Evolutionary conservation across 2,797 vertebrate genomes (phyloP).

Genomic region (Sylvilagus floridanus): DNA sequence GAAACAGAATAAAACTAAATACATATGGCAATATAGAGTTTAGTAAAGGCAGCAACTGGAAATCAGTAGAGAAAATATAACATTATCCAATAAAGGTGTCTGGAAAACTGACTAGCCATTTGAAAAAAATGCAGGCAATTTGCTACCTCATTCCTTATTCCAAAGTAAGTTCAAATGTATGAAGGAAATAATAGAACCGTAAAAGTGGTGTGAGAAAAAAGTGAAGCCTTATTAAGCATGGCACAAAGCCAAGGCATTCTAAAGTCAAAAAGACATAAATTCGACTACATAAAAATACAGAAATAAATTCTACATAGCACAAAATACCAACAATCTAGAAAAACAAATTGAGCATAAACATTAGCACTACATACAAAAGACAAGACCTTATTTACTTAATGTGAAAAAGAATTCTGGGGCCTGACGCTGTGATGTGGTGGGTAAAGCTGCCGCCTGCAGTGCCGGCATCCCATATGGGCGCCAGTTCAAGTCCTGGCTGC

Average conservation of each 20-base stretch:
- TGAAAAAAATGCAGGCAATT: background rate
- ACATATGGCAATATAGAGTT: conserved; percentile 22
- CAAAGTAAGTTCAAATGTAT: conserved; percentile 30
- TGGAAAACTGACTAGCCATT: background rate
- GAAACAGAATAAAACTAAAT: background rate
- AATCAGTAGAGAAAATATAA: conserved; percentile 39
- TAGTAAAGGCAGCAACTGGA: conserved; percentile 29
- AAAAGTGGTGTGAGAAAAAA: conserved; percentile 33
- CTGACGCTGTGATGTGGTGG: too few relatives aligned
- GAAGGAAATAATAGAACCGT: conserved; percentile 5
- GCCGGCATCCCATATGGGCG: too few relatives aligned
- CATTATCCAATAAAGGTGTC: background rate
- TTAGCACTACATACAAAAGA: background rate
- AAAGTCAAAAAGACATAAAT: conserved; percentile 12
- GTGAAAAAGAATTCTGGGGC: background rate
- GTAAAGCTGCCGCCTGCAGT: too few relatives aligned
- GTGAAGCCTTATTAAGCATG: conserved; percentile 26
- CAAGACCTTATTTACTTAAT: conserved; percentile 3
- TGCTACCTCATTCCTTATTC: background rate
- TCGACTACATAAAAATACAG: background rate
- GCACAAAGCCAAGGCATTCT: background rate
- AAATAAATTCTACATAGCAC: background rate
- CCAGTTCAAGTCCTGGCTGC: too few relatives aligned
- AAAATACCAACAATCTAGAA: conserved; percentile 15
- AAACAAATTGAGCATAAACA: conserved; percentile 24